phyloP scores from a whole-genome alignment of 2,888 invertebrate genomes.

The Drosophila testacea region DNA sequence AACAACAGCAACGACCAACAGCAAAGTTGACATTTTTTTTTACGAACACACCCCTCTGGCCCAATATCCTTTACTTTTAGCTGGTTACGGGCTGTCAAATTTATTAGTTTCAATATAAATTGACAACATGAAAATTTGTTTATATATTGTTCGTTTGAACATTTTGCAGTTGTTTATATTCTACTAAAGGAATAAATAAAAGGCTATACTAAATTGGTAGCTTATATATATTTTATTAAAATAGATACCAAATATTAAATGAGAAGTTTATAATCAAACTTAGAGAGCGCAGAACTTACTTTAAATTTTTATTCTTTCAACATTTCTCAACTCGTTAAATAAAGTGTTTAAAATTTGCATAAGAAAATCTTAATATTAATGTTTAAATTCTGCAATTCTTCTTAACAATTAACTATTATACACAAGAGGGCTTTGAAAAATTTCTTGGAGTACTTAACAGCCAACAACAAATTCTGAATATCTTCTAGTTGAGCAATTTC shows the following conservation, averaged over 20 bases:
- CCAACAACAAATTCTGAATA: neutral
- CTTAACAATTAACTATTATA: too few relatives aligned
- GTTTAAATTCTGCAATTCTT: too few relatives aligned
- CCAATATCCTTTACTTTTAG: constrained; percentile 18
- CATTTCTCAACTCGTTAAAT: too few relatives aligned
- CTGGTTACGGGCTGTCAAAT: constrained; percentile 73
- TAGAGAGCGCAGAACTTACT: too few relatives aligned
- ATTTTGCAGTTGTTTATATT: constrained; percentile 19
- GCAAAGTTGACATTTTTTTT: constrained; percentile 72
- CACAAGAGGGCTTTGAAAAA: neutral
- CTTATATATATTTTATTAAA: neutral
- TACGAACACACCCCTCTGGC: constrained; percentile 42
- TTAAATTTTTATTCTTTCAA: too few relatives aligned
- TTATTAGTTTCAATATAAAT: constrained; percentile 79
- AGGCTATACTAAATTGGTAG: neutral
- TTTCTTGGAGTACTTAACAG: neutral
- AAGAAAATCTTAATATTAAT: too few relatives aligned
- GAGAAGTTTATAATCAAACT: too few relatives aligned
- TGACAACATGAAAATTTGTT: constrained; percentile 74
- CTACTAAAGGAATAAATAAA: neutral
- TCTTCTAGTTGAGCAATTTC: neutral
- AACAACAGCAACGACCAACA: constrained; percentile 33
- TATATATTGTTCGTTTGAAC: constrained; percentile 53
- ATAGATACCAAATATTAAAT: too few relatives aligned
- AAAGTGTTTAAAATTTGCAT: too few relatives aligned